Conservation (phyloP, 1,140 invertebrate species). For the Dermatophagoides farinae region DNA sequence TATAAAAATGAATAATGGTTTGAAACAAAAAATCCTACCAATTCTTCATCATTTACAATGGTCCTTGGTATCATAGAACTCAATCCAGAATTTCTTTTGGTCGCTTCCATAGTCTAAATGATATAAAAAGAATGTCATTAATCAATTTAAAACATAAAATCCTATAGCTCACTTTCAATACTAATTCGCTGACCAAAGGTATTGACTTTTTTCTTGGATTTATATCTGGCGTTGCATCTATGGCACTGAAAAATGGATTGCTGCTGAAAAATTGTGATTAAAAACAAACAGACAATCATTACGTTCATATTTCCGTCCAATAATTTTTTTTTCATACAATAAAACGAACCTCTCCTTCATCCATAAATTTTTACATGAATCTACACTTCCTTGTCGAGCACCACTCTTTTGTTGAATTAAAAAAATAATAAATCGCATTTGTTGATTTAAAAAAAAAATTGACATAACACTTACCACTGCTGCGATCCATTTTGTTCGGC, state of each 20-base stretch:
- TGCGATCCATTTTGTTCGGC: slow-evolving; percentile 14
- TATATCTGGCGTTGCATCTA: slow-evolving; percentile 98
- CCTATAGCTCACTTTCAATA: not conserved
- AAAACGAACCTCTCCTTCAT: slow-evolving; percentile 9
- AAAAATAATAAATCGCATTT: too few species aligned
- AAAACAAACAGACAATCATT: not conserved
- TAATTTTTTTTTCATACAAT: not conserved
- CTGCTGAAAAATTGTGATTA: slow-evolving; percentile 38
- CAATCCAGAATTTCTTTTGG: slow-evolving; percentile 80
- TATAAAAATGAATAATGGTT: not conserved
- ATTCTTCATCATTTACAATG: slow-evolving; percentile 90
- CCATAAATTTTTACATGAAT: slow-evolving; percentile 9
- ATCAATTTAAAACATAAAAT: not conserved
- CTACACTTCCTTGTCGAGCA: slow-evolving; percentile 14
- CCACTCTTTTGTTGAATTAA: slow-evolving; percentile 11
- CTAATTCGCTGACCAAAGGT: slow-evolving; percentile 92
- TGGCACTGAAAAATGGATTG: slow-evolving; percentile 97
- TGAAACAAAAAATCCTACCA: slow-evolving; percentile 44
- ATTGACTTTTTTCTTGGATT: slow-evolving; percentile 85
- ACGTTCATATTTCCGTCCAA: not conserved
- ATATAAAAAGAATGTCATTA: slow-evolving; percentile 15
- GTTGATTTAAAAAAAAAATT: not conserved
- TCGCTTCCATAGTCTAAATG: slow-evolving; percentile 98
- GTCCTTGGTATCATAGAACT: slow-evolving; percentile 83
- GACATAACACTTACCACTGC: slow-evolving; percentile 9